Evolutionary conservation across 2,888 invertebrate genomes (phyloP).

Genomic region (Autographa gamma): DNA sequence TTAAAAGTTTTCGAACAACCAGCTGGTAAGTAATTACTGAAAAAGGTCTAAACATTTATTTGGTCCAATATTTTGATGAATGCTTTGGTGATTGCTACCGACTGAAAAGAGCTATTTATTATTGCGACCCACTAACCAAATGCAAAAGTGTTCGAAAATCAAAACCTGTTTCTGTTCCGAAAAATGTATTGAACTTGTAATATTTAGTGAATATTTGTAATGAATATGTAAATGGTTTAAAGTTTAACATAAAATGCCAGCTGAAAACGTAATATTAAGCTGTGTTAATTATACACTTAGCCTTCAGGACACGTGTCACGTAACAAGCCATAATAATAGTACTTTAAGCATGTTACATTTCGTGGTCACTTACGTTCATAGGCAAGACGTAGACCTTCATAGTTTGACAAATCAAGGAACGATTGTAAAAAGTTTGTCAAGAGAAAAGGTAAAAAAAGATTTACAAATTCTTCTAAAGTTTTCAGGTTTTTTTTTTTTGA

Average conservation of each 20-base stretch:
- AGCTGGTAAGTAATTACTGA: neutral
- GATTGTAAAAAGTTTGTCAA: no score
- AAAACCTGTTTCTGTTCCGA: neutral
- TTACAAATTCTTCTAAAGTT: no score
- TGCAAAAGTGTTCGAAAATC: neutral
- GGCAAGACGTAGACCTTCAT: neutral
- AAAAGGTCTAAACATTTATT: neutral
- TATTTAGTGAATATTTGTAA: neutral
- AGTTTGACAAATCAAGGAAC: neutral
- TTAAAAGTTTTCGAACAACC: neutral
- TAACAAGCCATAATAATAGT: neutral
- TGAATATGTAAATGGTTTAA: neutral
- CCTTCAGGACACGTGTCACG: neutral
- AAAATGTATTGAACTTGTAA: no score
- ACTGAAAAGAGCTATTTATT: neutral
- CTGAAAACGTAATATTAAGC: neutral
- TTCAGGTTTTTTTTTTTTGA: no score
- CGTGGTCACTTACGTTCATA: neutral
- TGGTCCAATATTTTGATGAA: neutral
- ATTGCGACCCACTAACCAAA: neutral
- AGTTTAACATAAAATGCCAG: neutral
- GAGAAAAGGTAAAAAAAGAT: no score
- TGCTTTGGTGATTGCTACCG: slow-evolving; percentile 3
- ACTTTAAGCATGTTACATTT: neutral
- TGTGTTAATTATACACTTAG: neutral